A percentile compares a stretch with the other conserved stretches of the same genome.
phyloP scores from a whole-genome alignment of 2,797 vertebrate genomes.

The Onychomys leucogaster region DNA sequence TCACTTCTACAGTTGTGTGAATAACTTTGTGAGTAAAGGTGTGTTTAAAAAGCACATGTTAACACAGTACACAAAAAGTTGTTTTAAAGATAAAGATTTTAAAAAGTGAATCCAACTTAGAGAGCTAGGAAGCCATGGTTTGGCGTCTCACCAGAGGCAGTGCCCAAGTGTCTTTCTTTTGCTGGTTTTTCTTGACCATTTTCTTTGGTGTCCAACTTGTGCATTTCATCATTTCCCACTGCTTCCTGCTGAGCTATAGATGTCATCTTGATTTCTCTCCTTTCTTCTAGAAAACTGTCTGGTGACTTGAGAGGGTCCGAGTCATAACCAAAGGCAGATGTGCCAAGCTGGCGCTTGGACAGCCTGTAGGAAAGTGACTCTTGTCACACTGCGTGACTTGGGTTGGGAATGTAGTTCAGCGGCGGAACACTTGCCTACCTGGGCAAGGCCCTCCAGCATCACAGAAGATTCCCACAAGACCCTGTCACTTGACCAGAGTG shows the following conservation, averaged over 20 bases:
- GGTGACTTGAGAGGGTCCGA: constrained; percentile 49
- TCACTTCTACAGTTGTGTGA: neutral
- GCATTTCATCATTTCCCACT: constrained; percentile 68
- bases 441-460: neutral
- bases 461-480: neutral
- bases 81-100: neutral
- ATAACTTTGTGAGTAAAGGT: neutral
- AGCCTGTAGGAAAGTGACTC: neutral
- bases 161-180: neutral
- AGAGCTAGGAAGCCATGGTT: neutral
- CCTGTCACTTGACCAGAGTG: neutral
- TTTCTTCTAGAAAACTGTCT: neutral
- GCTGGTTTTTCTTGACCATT: neutral
- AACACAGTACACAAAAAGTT: neutral
- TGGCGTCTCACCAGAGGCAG: neutral
- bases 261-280: neutral
- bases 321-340: neutral
- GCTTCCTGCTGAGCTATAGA: constrained; percentile 34
- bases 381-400: neutral
- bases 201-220: constrained; percentile 62
- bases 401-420: neutral
- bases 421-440: neutral
- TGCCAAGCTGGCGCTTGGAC: neutral
- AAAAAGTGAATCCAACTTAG: neutral
- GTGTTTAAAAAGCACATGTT: neutral